Conservation (phyloP, 2,113 vertebrate species). For the Isurus oxyrinchus region DNA sequence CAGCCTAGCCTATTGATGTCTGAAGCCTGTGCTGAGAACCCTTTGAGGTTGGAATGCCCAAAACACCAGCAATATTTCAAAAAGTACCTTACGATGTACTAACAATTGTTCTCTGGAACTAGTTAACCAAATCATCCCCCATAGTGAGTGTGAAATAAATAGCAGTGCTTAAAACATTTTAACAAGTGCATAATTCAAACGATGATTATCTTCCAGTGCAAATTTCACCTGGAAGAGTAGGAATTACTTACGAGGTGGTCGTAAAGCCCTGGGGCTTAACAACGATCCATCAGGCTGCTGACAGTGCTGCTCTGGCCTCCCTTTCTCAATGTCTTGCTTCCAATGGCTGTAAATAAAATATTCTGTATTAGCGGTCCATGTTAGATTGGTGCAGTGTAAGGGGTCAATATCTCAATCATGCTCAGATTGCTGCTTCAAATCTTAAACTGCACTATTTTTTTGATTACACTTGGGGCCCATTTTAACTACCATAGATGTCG, state of each 20-base stretch:
- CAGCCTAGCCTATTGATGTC: not conserved
- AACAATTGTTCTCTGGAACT: not conserved
- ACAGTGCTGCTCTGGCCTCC: constrained; percentile 59
- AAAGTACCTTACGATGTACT: not conserved
- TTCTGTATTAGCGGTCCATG: not conserved
- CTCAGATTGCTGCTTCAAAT: not conserved
- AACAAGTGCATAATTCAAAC: not conserved
- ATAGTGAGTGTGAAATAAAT: not conserved
- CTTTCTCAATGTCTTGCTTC: constrained; percentile 74
- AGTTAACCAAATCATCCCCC: not conserved
- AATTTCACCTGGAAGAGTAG: not conserved
- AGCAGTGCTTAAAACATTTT: not conserved
- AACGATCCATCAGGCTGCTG: constrained; percentile 46
- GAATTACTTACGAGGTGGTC: constrained; percentile 52
- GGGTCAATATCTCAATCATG: not conserved
- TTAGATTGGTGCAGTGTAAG: not conserved
- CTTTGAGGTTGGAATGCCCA: not conserved
- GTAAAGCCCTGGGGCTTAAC: constrained; percentile 43
- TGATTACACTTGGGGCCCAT: not conserved
- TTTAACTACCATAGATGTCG: not conserved
- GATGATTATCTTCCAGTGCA: not conserved
- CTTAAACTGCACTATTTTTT: not conserved
- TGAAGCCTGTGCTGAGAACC: not conserved
- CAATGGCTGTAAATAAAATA: constrained; percentile 59
- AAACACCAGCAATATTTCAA: not conserved